phyloP scores from a whole-genome alignment of 2,888 invertebrate species.

The Watsonalla binaria region DNA sequence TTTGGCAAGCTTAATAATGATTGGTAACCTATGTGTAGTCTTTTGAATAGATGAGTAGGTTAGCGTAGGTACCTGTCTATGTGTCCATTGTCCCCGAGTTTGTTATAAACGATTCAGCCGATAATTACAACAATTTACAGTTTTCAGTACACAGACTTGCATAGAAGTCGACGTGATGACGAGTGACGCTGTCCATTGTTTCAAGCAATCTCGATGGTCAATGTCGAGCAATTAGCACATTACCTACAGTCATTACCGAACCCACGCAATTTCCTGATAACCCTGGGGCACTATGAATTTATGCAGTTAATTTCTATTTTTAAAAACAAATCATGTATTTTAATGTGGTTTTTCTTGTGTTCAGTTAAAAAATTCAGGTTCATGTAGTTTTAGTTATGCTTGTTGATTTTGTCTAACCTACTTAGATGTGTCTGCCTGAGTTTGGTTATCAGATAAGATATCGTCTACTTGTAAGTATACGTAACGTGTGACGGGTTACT shows the following conservation, averaged over 20 bases:
- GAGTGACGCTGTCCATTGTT: conserved; percentile 37
- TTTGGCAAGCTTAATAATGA: too few species aligned
- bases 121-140: not conserved
- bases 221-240: conserved; percentile 28
- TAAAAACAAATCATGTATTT: not conserved
- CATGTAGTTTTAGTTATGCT: not conserved
- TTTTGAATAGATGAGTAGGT: too few species aligned
- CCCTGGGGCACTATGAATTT: not conserved
- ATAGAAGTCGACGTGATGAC: conserved; percentile 9
- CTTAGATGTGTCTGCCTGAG: conserved; percentile 14
- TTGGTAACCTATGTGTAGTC: too few species aligned
- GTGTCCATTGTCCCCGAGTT: too few species aligned
- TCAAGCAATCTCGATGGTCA: conserved; percentile 40
- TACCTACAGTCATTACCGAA: conserved; percentile 6
- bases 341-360: too few species aligned
- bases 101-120: not conserved
- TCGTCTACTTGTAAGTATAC: conserved; percentile 1
- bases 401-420: conserved; percentile 15
- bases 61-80: too few species aligned
- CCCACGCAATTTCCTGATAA: conserved; percentile 11
- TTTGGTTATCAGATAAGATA: conserved; percentile 21
- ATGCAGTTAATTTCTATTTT: not conserved
- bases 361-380: too few species aligned
- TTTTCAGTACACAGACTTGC: not conserved
- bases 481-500: conserved; percentile 9